Conservation (phyloP, 1,140 invertebrate species). For the Caenorhabditis tropicalis region DNA sequence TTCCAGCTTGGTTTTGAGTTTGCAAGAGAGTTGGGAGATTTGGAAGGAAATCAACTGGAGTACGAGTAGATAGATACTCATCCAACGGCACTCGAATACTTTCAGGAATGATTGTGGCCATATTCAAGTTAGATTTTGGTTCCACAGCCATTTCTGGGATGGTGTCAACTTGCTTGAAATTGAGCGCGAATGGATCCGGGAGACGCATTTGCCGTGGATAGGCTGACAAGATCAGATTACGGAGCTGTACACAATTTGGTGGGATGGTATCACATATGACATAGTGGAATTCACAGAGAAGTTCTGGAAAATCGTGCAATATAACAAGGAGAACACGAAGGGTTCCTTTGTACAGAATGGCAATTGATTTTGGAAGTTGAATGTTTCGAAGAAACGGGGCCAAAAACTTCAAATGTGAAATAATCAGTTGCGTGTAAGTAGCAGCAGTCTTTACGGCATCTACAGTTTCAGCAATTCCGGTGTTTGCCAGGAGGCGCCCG, state of each 20-base stretch:
- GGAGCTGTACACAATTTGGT: constrained; percentile 97
- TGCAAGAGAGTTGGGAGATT: constrained; percentile 89
- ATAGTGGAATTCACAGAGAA: constrained; percentile 97
- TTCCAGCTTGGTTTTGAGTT: constrained; percentile 68
- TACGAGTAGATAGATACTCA: constrained; percentile 90
- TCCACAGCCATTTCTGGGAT: constrained; percentile 82
- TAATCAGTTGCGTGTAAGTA: constrained; percentile 83
- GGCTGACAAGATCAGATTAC: constrained; percentile 94
- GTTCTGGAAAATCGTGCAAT: constrained; percentile 98
- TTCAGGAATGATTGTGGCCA: constrained; percentile 56
- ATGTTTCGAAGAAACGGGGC: constrained; percentile 95
- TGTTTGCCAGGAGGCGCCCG: constrained; percentile 80
- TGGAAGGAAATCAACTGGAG: constrained; percentile 92
- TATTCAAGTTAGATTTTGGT: constrained; percentile 88
- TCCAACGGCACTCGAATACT: constrained; percentile 81
- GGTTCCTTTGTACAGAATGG: constrained; percentile 87
- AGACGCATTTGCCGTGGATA: constrained; percentile 96
- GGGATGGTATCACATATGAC: constrained; percentile 99
- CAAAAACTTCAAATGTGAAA: constrained; percentile 94
- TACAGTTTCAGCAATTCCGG: constrained; percentile 32
- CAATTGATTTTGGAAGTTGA: constrained; percentile 89
- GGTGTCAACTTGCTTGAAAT: constrained; percentile 87
- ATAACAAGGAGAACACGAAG: constrained; percentile 88
- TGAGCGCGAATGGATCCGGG: constrained; percentile 96
- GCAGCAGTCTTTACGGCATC: constrained; percentile 73